Conservation (phyloP, 2,888 invertebrate species). For the Machimus rusticus region DNA sequence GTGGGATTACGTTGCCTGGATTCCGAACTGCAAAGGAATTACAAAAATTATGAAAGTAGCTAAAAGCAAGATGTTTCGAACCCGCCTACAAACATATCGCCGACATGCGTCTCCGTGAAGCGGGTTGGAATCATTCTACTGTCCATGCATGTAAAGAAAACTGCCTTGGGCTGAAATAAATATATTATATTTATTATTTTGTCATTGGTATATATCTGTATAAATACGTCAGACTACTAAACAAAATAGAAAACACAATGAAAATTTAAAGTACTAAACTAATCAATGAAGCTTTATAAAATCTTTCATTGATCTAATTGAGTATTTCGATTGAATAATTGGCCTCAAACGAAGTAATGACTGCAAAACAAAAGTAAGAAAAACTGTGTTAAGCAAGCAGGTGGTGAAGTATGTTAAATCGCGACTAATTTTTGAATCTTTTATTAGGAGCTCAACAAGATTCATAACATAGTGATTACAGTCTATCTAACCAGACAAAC, state of each 20-base stretch:
- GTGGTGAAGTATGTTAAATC: not conserved
- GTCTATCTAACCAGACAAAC: not conserved
- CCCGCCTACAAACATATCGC: constrained; percentile 96
- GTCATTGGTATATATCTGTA: too few relatives aligned
- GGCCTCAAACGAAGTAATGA: too few relatives aligned
- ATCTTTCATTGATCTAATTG: too few relatives aligned
- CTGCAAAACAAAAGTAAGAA: too few relatives aligned
- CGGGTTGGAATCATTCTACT: constrained; percentile 95
- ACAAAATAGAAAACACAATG: too few relatives aligned
- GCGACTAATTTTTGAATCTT: not conserved
- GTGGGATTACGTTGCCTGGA: constrained; percentile 94
- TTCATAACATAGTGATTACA: not conserved
- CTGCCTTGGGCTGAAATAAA: constrained; percentile 86
- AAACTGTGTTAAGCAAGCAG: too few relatives aligned
- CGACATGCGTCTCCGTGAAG: constrained; percentile 93
- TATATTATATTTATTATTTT: too few relatives aligned
- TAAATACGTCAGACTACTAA: too few relatives aligned
- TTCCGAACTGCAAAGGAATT: constrained; percentile 77
- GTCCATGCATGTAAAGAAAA: constrained; percentile 98
- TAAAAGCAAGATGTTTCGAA: constrained; percentile 45
- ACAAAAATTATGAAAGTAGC: not conserved
- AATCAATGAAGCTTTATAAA: too few relatives aligned
- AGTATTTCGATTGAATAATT: too few relatives aligned
- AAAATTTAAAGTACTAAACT: too few relatives aligned
- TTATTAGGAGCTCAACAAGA: not conserved